Conservation (phyloP, 2,888 invertebrate species). For the Selenia dentaria region DNA sequence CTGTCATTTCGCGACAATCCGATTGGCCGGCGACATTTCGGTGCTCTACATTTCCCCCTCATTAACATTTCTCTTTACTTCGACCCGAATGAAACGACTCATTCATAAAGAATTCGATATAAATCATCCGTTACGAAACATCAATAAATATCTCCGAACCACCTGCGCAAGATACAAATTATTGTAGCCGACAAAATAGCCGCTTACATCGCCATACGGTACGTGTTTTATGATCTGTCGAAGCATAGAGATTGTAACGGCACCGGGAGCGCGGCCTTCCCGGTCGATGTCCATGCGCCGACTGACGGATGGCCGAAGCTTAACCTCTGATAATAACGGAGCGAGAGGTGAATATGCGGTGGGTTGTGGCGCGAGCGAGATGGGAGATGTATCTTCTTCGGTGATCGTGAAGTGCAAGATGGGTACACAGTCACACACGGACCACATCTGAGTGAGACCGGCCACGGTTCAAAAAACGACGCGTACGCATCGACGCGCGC, state of each 20-base stretch:
- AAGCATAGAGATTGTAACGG: conserved; percentile 73
- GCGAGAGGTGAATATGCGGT: conserved; percentile 54
- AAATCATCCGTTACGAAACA: conserved; percentile 42
- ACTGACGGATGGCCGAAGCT: conserved; percentile 81
- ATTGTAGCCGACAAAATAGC: conserved; percentile 61
- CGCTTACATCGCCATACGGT: conserved; percentile 58
- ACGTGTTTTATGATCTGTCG: conserved; percentile 66
- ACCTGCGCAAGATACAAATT: conserved; percentile 69
- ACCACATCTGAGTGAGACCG: conserved; percentile 80
- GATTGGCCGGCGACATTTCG: conserved; percentile 72
- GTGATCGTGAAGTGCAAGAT: conserved; percentile 82
- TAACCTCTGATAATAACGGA: conserved; percentile 83
- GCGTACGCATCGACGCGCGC: conserved; percentile 69
- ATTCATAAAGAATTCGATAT: conserved; percentile 39
- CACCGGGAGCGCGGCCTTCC: conserved; percentile 65
- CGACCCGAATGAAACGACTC: conserved; percentile 48
- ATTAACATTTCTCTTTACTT: conserved; percentile 59
- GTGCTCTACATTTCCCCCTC: conserved; percentile 49
- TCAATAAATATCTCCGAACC: conserved; percentile 44
- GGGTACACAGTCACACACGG: conserved; percentile 83
- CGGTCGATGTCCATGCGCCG: conserved; percentile 71
- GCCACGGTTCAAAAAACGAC: conserved; percentile 71
- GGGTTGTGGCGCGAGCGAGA: conserved; percentile 53
- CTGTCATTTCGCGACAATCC: conserved; percentile 77
- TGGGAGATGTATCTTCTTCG: conserved; percentile 76